A percentile compares a stretch with the other conserved stretches of the same genome.
Evolutionary conservation across 35 echinoderm and acorn worm genomes (phyloP).

Genomic region (Eucidaris tribuloides): DNA sequence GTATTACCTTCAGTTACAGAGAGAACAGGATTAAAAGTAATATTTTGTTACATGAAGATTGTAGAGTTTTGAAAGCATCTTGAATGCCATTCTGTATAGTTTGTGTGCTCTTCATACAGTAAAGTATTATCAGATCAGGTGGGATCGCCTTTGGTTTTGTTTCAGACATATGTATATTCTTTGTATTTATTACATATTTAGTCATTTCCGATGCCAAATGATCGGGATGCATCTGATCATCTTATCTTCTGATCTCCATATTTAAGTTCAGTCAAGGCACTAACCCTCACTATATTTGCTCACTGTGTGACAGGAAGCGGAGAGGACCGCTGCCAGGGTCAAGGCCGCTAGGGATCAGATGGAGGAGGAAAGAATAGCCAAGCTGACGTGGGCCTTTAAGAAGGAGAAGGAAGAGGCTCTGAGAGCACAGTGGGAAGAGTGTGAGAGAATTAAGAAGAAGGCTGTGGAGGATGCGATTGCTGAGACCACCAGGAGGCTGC

Average conservation of each 20-base stretch:
- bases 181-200: too few relatives aligned
- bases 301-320: slow-evolving; percentile 57
- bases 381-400: slow-evolving; percentile 62
- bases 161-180: too few relatives aligned
- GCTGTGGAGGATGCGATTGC: slow-evolving; percentile 80
- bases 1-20: too few relatives aligned
- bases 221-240: background rate
- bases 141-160: too few relatives aligned
- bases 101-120: too few relatives aligned
- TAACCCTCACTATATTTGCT: background rate
- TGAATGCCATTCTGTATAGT: too few relatives aligned
- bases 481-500: slow-evolving; percentile 60
- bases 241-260: background rate
- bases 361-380: slow-evolving; percentile 64
- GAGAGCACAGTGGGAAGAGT: slow-evolving; percentile 83
- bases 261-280: background rate
- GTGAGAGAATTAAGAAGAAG: slow-evolving; percentile 79
- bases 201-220: too few relatives aligned
- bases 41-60: too few relatives aligned
- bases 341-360: slow-evolving; percentile 60
- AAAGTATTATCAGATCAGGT: too few relatives aligned
- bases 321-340: slow-evolving; percentile 55
- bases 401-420: slow-evolving; percentile 91
- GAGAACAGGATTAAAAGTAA: too few relatives aligned
- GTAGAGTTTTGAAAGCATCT: too few relatives aligned